Evolutionary conservation across 2,888 invertebrate species (phyloP).

Genomic region (Bibio marci): DNA sequence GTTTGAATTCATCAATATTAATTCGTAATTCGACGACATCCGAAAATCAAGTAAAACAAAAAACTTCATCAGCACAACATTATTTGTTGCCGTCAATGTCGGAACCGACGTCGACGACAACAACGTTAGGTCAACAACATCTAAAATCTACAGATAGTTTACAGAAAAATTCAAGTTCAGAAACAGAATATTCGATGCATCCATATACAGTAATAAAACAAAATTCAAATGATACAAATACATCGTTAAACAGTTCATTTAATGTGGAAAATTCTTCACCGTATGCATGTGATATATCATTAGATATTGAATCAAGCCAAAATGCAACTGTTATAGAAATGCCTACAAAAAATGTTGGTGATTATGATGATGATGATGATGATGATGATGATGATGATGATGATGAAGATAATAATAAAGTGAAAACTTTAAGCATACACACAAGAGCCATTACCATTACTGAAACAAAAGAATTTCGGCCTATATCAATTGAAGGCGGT

Average conservation of each 20-base stretch:
- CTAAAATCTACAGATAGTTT: conserved; percentile 27
- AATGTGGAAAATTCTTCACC: conserved; percentile 29
- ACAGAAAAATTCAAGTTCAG: conserved; percentile 30
- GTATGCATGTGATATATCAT: conserved; percentile 22
- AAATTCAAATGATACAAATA: conserved; percentile 30
- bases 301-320: conserved; percentile 21
- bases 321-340: conserved; percentile 14
- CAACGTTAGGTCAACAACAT: too few relatives aligned
- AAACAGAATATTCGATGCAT: conserved; percentile 29
- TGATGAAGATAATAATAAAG: neutral
- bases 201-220: conserved; percentile 30
- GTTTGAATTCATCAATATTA: neutral
- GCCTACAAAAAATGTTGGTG: too few relatives aligned
- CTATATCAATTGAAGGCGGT: neutral
- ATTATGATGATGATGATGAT: too few relatives aligned
- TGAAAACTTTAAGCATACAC: neutral
- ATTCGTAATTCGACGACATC: conserved; percentile 7
- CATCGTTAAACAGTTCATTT: conserved; percentile 28
- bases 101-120: conserved; percentile 13
- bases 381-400: too few relatives aligned
- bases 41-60: conserved; percentile 4
- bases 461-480: neutral
- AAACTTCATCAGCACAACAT: conserved; percentile 11
- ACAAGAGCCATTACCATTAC: neutral
- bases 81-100: conserved; percentile 2